Base-by-base conservation (phyloP, 2,113 vertebrate species). In the Anolis carolinensis region DNA sequence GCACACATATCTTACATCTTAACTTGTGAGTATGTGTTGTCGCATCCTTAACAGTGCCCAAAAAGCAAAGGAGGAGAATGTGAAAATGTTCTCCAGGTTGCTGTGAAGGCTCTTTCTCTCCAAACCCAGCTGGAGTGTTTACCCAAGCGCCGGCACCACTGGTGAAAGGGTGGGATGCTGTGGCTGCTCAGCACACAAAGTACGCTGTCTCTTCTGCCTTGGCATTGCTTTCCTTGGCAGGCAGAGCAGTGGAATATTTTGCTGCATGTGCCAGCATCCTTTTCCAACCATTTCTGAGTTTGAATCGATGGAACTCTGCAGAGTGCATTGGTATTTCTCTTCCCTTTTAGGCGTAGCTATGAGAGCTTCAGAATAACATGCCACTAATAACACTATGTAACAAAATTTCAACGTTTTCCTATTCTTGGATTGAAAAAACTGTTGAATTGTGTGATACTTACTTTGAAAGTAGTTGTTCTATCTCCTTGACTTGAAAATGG, bases 161-260 rank as follows among this genome's bases (percentile, higher is more conserved):
- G 50, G 48, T n/a, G 18, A 32, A 36, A 32, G 39, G 5, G 52
- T 8, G 27, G 16, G n/a, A 36, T 16, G 1, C 23, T 30, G 27
- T 18, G 50, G 3, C 9, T 1, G 34, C 4, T 18, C 34, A 20
- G 11, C 10, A 48, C 68, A 80, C 50, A 80, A 72, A 21, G 2
- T 7, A 16, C 59, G 68, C 77, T 63, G 68, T 86, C 80, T 44
- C 59, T 59, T 72, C 67, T 18, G n/a, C 32, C 36, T 11, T n/a
- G 5, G 8, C 76, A 21, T 25, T 79, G 84, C 78, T 86, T 86
- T 39, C 34, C 77, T 80, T 80, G 77, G 84, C 77, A 73, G 55
- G 62, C 11, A 2, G 8, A 73, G 30, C 27, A n/a, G 21, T 27
- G 77, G n/a, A 72, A 32, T 27, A 63, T 13, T 21, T 63, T 30